Evolutionary conservation across 2,113 vertebrate genomes (phyloP), one percentile per base, ranked within the genome.

Genomic region (Oxyruncus cristatus): DNA sequence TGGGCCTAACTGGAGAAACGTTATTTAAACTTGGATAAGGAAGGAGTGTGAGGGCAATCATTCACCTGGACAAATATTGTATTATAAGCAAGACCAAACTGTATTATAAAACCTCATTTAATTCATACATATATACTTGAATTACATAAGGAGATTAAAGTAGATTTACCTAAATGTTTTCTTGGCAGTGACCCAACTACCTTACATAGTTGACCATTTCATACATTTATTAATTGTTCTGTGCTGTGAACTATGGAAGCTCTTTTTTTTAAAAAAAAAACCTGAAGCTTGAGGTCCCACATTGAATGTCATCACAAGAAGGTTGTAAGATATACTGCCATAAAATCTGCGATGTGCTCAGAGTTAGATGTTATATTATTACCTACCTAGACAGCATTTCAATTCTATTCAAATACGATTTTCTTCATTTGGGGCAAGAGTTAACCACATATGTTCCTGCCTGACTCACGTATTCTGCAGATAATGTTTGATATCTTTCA

Each of bases 1-100:
- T 87, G 94, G 85, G 50, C 75, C 74, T 88, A 88, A 94, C 80
- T 82, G 39, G 73, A 96, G 85, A 93, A 58, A 67, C 70, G 9
- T 63, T 83, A 93, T 85, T 94, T 77, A 86, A 93, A 88, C 63
- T 68, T 72, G 62, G 75, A 56, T 56, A 70, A 72, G 53, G 55
- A 93, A 87, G 49, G n/a, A 77, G 44, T 39, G 19, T 59, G 37
- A 85, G 16, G 56, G 28, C 17, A 82, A 5, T 30, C 2, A 0
- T 26, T 91, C 62, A 83, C 42, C 42, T 77, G 66, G 17, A 77
- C 22, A 91, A 91, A 94, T 30, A 83, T 3, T 41, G 2, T 26
- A 65, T 20, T 33, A 50, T 16, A 85, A 91, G 20, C 20, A 78
- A 71, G n/a, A 77, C 6, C 21, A 80, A 91, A 81, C 42, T 28